Percentiles rank a stretch among this genome's conserved stretches.
phyloP scores from a whole-genome alignment of 2,888 invertebrate genomes.

The Ennomos fuscantarius region DNA sequence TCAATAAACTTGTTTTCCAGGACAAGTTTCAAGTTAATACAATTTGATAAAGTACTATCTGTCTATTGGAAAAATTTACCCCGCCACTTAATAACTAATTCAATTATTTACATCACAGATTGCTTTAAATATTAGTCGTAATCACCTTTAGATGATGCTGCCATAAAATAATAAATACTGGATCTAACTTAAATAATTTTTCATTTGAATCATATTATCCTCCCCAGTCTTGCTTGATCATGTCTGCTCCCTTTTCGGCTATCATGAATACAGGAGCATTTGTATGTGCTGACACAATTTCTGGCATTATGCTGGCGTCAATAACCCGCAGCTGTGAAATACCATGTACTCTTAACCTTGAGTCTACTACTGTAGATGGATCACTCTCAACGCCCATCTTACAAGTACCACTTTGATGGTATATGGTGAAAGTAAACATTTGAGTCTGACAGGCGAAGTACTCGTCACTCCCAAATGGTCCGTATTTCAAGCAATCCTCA shows the following conservation, averaged over 20 bases:
- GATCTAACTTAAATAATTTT: not conserved
- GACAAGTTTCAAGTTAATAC: too few species aligned
- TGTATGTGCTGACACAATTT: constrained; percentile 90
- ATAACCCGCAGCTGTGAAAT: constrained; percentile 88
- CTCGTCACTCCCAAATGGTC: constrained; percentile 86
- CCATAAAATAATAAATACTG: constrained; percentile 23
- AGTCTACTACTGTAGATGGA: constrained; percentile 87
- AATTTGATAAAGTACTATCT: not conserved
- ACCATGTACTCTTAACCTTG: constrained; percentile 87
- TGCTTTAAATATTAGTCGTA: constrained; percentile 31
- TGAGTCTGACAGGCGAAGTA: constrained; percentile 89
- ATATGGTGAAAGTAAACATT: constrained; percentile 88
- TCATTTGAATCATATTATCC: constrained; percentile 31
- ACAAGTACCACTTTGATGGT: constrained; percentile 88
- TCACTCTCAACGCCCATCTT: constrained; percentile 87
- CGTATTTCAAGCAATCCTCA: constrained; percentile 83
- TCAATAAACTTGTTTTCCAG: too few species aligned
- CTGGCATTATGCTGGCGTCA: constrained; percentile 93
- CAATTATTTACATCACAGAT: constrained; percentile 47
- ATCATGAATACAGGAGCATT: constrained; percentile 93
- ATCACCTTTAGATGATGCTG: constrained; percentile 9
- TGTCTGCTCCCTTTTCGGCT: constrained; percentile 91
- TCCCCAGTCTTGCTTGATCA: constrained; percentile 86
- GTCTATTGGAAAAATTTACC: not conserved
- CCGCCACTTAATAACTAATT: constrained; percentile 16